Evolutionary conservation across 2,888 invertebrate genomes (phyloP).

Genomic region (Thecophora atra): DNA sequence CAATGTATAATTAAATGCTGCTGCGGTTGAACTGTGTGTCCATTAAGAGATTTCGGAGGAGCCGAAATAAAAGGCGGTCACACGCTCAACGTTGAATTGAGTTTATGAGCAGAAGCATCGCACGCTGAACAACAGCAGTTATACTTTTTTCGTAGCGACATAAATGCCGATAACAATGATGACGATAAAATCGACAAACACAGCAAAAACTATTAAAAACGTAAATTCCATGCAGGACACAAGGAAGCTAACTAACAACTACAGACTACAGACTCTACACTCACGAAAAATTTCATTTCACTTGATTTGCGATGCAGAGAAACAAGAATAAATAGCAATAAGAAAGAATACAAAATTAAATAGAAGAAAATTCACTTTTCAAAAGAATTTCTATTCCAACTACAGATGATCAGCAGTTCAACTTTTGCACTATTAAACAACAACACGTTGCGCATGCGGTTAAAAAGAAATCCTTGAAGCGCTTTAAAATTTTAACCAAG

Average conservation of each 20-base stretch:
- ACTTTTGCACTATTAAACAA: not conserved
- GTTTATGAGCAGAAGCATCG: slow-evolving; percentile 27
- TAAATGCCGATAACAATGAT: not conserved
- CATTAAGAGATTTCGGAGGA: not conserved
- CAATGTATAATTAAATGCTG: not conserved
- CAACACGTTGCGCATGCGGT: not conserved
- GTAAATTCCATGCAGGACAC: slow-evolving; percentile 1
- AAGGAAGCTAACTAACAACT: not conserved
- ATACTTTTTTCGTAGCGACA: too few relatives aligned
- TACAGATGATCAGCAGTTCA: too few relatives aligned
- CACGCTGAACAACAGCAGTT: slow-evolving; percentile 1
- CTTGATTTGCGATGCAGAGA: not conserved
- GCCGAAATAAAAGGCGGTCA: not conserved
- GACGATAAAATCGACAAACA: not conserved
- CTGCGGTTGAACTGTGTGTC: not conserved
- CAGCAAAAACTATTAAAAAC: not conserved
- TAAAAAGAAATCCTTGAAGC: slow-evolving; percentile 12
- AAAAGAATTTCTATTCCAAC: slow-evolving; percentile 9
- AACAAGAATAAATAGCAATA: not conserved
- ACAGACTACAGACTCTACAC: too few relatives aligned
- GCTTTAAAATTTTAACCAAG: not conserved
- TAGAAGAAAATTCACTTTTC: slow-evolving; percentile 27
- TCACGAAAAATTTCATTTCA: too few relatives aligned
- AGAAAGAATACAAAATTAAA: not conserved
- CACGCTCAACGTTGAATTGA: slow-evolving; percentile 9